Percentiles rank a stretch among this genome's conserved stretches.
Conservation (phyloP, 2,113 vertebrate species). For the Burhinus bistriatus region DNA sequence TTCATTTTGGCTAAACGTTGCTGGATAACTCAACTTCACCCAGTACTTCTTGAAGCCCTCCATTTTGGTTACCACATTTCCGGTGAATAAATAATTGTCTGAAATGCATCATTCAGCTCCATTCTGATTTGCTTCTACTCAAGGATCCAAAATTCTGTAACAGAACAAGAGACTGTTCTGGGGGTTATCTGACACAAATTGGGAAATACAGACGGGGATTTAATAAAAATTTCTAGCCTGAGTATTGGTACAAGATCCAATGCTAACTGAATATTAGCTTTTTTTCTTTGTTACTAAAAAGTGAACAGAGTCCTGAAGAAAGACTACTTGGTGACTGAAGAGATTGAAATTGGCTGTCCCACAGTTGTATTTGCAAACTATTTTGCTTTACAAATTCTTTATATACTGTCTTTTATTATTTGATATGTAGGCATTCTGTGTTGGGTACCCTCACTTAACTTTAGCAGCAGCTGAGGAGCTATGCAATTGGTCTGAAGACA, state of each 20-base stretch:
- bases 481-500: background rate
- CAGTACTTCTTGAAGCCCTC: background rate
- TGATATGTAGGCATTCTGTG: background rate
- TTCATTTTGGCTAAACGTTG: background rate
- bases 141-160: background rate
- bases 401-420: background rate
- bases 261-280: background rate
- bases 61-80: background rate
- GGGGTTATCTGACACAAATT: background rate
- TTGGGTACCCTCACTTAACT: background rate
- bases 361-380: background rate
- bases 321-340: background rate
- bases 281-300: background rate
- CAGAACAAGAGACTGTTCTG: background rate
- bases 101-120: background rate
- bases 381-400: background rate
- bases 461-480: background rate
- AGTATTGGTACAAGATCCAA: background rate
- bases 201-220: background rate
- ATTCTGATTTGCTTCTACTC: background rate
- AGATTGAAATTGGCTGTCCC: background rate
- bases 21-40: background rate
- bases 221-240: background rate
- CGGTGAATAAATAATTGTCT: background rate
- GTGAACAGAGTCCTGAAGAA: background rate